A percentile compares a stretch with the other conserved stretches of the same genome.
These are phyloP conservation scores for Lasius platythorax DNA, from an alignment of 2,888 invertebrate species.

Conservation along the genomic window DNA sequence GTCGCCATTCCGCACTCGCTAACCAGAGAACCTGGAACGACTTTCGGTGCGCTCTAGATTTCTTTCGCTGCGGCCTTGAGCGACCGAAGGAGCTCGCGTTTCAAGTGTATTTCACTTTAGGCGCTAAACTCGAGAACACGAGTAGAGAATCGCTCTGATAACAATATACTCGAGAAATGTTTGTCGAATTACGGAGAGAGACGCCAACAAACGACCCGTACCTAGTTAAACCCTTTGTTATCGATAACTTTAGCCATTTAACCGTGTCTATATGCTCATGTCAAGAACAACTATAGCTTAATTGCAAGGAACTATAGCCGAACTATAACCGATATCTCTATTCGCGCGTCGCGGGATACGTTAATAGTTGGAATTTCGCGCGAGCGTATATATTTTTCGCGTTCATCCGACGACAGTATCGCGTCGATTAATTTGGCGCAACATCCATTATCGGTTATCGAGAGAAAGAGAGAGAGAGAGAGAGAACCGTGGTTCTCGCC, in stretches of 20 bases:
- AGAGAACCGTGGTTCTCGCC: neutral
- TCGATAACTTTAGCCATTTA: neutral
- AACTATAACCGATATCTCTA: neutral
- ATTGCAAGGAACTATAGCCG: neutral
- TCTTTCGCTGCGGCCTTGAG: constrained; percentile 12
- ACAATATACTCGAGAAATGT: constrained; percentile 13
- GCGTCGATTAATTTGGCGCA: constrained; percentile 30
- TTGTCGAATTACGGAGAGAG: neutral
- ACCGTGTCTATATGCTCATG: neutral
- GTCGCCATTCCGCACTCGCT: constrained; percentile 18
- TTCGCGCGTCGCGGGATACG: neutral
- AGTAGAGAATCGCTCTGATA: neutral
- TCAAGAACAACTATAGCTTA: neutral
- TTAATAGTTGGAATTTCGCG: neutral
- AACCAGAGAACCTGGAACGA: constrained; percentile 1
- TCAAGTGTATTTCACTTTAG: neutral
- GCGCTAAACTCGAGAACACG: neutral
- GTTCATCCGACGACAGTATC: neutral
- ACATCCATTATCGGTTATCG: constrained; percentile 34
- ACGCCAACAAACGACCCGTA: neutral
- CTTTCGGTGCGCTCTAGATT: constrained; percentile 46
- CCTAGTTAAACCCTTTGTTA: neutral
- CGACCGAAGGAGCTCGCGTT: neutral
- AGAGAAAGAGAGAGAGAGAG: neutral
- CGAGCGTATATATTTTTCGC: neutral